phyloP scores from a whole-genome alignment of 2,113 vertebrate species.

The Salminus brasiliensis region DNA sequence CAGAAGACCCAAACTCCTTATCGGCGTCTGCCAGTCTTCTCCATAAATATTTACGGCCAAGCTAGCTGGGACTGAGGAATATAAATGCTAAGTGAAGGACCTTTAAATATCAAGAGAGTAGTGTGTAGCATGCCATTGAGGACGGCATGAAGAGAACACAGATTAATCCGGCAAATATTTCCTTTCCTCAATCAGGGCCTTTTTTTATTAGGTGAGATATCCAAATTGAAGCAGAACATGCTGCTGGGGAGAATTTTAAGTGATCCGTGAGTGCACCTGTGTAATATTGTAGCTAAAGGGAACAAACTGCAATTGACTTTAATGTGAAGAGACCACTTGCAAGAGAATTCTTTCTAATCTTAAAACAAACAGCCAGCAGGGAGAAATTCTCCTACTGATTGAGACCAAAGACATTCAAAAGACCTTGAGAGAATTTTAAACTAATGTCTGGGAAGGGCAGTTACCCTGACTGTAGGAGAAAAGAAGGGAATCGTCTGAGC shows the following conservation, averaged over 20 bases:
- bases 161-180: constrained; percentile 72
- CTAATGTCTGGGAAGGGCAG: neutral
- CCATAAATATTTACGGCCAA: constrained; percentile 76
- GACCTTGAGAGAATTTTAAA: constrained; percentile 8
- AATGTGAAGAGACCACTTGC: constrained; percentile 11
- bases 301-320: constrained; percentile 32
- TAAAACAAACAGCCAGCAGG: neutral
- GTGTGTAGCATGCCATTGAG: constrained; percentile 59
- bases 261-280: constrained; percentile 51
- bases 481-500: neutral
- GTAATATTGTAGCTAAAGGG: constrained; percentile 24
- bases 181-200: constrained; percentile 59
- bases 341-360: neutral
- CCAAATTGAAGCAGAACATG: constrained; percentile 3
- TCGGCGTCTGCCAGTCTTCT: constrained; percentile 70
- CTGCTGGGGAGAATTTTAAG: constrained; percentile 5
- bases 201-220: constrained; percentile 57
- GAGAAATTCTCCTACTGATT: neutral
- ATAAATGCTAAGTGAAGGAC: constrained; percentile 67
- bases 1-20: constrained; percentile 72
- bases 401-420: constrained; percentile 1
- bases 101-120: constrained; percentile 60
- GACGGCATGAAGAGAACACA: constrained; percentile 55
- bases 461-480: neutral
- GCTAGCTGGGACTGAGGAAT: constrained; percentile 67